Evolutionary conservation across 30 jellyfish, hydroid and myxozoan species (phyloP), one percentile per base, ranked within the genome.

Genomic region (Catostylus mosaicus): DNA sequence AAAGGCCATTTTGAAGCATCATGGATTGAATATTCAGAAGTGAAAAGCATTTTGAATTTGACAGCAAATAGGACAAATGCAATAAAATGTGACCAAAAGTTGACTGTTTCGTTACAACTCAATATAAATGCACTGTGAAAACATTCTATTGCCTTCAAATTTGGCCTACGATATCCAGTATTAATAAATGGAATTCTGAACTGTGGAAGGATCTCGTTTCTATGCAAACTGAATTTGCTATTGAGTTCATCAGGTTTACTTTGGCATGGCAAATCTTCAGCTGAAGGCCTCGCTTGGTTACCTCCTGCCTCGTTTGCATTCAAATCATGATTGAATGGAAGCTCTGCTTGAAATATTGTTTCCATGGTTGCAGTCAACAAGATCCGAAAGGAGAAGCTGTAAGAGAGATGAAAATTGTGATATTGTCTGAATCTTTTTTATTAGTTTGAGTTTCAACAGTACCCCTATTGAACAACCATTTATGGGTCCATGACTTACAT

Each of bases 61-160:
- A 78, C 47, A 9, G 75, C 60, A 77, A 94, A 94, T 40, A 57
- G 54, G 9, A 90, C 70, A 26, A 84, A 80, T 10, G 97, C 99
- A 9, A 88, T 51, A 83, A 88, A 88, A 79, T 94, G 99, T 51
- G 99, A 94, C 97, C 96, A 81, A 27, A 88, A 77, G 64, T 94
- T 94, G 40, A 94, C 31, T 1, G 95, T 52, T 71, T 94, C 99
- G 82, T 94, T 94, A 64, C 99, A 94, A 12, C 73, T 36, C 26
- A 81, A 85, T 16, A 64, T 52, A 48, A 89, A 72, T 38, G 97
- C 95, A 65, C 97, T 87, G 81, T 88, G 88, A 26, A 94, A 61
- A 66, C 96, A 87, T 50, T 88, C 97, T 7, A 30, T 54, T 34
- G 85, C 96, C 11, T 90, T 69, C 48, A 87, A 0, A 36, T 94